Percentiles rank a stretch among this genome's conserved stretches.
Evolutionary conservation across 2,888 invertebrate genomes (phyloP).

Genomic region (Fragum fragum): DNA sequence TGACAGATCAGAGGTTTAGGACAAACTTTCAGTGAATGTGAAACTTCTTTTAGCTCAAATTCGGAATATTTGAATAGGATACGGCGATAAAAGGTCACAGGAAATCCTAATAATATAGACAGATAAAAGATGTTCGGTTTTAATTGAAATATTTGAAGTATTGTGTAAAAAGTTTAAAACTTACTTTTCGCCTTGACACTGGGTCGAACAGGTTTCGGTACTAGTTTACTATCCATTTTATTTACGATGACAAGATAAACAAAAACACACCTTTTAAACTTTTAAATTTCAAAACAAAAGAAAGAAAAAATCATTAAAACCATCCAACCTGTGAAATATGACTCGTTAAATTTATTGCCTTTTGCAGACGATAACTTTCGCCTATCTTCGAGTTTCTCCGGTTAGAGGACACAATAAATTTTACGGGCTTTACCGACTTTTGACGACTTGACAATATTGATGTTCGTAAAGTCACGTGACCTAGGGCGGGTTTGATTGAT

Average conservation of each 20-base stretch:
- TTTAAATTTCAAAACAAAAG: conserved; percentile 3
- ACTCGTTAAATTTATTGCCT: background rate
- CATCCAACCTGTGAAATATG: background rate
- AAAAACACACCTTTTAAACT: background rate
- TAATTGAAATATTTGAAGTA: background rate
- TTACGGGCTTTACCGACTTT: background rate
- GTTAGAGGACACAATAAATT: background rate
- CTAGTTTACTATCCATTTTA: background rate
- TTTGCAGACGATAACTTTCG: conserved; percentile 1
- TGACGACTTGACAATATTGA: background rate
- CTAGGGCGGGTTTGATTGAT: background rate
- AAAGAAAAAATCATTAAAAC: background rate
- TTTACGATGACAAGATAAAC: background rate
- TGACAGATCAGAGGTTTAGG: too few relatives aligned
- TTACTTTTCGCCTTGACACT: background rate
- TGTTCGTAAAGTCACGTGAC: background rate
- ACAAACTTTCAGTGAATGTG: too few relatives aligned
- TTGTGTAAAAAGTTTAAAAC: background rate
- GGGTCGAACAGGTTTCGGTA: background rate
- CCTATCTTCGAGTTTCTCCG: background rate
- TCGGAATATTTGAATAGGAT: too few relatives aligned
- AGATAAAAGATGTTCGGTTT: background rate
- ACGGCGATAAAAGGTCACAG: background rate
- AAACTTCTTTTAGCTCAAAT: too few relatives aligned
- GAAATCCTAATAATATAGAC: background rate